Evolutionary conservation across 2,888 invertebrate genomes (phyloP).

Genomic region (Carterocephalus palaemon): DNA sequence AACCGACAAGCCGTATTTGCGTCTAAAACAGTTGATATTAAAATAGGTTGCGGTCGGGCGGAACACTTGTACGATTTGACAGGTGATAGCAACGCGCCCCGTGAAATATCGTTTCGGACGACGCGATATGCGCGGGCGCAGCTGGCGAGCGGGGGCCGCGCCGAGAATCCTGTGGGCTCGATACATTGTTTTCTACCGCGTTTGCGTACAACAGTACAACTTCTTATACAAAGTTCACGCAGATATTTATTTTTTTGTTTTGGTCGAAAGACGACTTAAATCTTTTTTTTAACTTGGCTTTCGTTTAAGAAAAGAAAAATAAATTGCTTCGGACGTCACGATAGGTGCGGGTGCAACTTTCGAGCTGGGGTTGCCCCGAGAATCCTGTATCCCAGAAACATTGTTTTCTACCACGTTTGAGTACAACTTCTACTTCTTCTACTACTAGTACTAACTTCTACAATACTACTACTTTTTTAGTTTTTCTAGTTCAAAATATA

Average conservation of each 20-base stretch:
- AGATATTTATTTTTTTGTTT: too few species aligned
- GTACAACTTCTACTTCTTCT: too few species aligned
- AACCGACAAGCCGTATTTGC: conserved; percentile 51
- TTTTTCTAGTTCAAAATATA: too few species aligned
- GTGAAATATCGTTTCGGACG: conserved; percentile 62
- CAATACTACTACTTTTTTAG: too few species aligned
- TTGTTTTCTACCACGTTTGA: too few species aligned
- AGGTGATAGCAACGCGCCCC: conserved; percentile 62
- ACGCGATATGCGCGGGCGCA: conserved; percentile 55
- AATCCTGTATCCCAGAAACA: too few species aligned
- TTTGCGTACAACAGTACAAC: conserved; percentile 7
- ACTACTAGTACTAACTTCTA: too few species aligned
- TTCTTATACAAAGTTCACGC: too few species aligned
- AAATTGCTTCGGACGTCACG: too few species aligned
- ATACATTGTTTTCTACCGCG: conserved; percentile 1
- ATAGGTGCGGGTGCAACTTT: too few species aligned
- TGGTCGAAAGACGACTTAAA: conserved; percentile 1
- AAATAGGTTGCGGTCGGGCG: conserved; percentile 66
- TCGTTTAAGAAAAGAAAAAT: too few species aligned
- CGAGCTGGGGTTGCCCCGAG: too few species aligned
- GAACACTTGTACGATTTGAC: conserved; percentile 76
- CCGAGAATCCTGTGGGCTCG: conserved; percentile 9
- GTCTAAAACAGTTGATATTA: conserved; percentile 68
- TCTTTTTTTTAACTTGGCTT: conserved; percentile 1
- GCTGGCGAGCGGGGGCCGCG: conserved; percentile 44